Base-by-base conservation (phyloP, 2,888 invertebrate genomes). In the Macaria liturata region DNA sequence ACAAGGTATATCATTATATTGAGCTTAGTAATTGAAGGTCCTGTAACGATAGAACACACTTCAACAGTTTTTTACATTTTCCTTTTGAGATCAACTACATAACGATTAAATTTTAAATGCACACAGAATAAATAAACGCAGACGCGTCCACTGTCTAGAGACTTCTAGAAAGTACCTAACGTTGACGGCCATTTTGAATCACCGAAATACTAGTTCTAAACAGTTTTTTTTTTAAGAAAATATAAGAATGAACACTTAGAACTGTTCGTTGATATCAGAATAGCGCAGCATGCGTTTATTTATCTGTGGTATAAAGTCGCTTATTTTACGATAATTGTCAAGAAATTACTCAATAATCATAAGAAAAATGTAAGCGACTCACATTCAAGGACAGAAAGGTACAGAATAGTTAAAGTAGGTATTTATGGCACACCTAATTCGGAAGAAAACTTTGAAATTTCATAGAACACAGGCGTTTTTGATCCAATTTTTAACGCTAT, bases 1-100 rank as follows among this genome's bases (percentile, higher is more conserved):
- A 89, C 88, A 90, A 86, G 85, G 84, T 89, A 84, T 84, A 81
- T 72, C 69, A 86, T 86, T 51, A 51, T 59, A 83, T 91, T 91
- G 91, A 91, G 91, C 91, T 84, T 85, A 86, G 75, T 87, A 86
- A 83, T 84, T 81, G 84, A 88, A 88, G 81, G 78, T 86, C 88
- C 84, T 89, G 86, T 88, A 79, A 81, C 71, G 81, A 83, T 81
- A 87, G 88, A 89, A 88, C 88, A 90, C 88, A 83, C 81, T 78
- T 80, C 77, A 83, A 83, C 81, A 83, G 81, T 80, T 82, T 78
- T 37, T 6, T 37, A 37, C 34, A 37, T 37, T 37, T 37, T 37
- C 42, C 62, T 20, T 57, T 73, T 82, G 85, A 86, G 84, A 88
- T 88, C 87, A 86, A 87, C 81, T 71, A 81, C 67, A 72, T 61